A percentile compares a stretch with the other conserved stretches of the same genome.
phyloP scores from a whole-genome alignment of 2,113 vertebrate genomes.

The Syngnathoides biaculeatus region DNA sequence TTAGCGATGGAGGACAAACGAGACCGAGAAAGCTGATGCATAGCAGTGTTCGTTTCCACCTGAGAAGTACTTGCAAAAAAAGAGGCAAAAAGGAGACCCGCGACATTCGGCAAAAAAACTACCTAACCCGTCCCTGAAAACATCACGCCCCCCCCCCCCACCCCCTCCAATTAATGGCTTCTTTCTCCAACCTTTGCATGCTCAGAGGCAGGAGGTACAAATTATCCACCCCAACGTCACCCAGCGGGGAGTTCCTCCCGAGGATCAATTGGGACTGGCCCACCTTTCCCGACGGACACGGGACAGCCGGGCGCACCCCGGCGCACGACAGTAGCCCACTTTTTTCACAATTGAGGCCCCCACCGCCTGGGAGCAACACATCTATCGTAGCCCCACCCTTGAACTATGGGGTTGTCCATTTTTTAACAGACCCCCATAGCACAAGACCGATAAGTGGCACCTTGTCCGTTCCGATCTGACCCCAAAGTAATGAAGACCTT shows the following conservation, averaged over 20 bases:
- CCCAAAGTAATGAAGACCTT: no score
- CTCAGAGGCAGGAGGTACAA: conserved; percentile 10
- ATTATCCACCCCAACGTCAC: background rate
- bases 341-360: no score
- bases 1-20: conserved; percentile 50
- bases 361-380: no score
- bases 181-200: conserved; percentile 59
- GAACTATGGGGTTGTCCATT: no score
- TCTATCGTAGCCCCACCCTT: no score
- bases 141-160: conserved; percentile 23
- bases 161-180: conserved; percentile 32
- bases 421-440: no score
- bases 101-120: conserved; percentile 48
- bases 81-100: conserved; percentile 57
- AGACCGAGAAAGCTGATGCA: conserved; percentile 64
- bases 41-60: conserved; percentile 75
- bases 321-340: no score
- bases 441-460: no score
- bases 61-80: conserved; percentile 71
- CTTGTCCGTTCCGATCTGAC: no score
- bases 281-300: background rate
- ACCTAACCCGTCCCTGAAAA: conserved; percentile 49
- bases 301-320: background rate
- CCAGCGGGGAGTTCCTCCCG: no score
- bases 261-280: no score